Evolutionary conservation across 2,113 vertebrate species (phyloP).

Genomic region (Laticauda laticaudata): DNA sequence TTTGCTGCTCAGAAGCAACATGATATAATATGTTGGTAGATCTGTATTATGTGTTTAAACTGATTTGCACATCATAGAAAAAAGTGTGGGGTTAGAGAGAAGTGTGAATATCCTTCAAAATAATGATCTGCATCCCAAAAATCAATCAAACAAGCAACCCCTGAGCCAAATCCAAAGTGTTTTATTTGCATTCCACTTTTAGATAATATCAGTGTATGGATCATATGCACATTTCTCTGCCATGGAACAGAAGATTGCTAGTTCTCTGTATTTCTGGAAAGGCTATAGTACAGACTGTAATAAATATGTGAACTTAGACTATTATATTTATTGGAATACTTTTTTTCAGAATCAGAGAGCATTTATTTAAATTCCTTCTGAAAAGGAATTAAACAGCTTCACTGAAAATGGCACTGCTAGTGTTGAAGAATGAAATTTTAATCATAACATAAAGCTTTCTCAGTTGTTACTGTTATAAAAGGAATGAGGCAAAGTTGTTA

Average conservation of each 20-base stretch:
- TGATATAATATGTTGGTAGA: not conserved
- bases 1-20: not conserved
- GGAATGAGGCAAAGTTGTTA: constrained; percentile 18
- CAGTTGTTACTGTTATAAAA: not conserved
- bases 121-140: not conserved
- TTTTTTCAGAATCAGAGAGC: constrained; percentile 41
- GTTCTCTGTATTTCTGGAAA: constrained; percentile 16
- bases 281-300: not conserved
- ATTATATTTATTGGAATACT: constrained; percentile 12
- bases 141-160: not conserved
- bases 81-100: not conserved
- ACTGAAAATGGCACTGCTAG: constrained; percentile 38
- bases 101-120: not conserved
- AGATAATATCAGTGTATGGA: not conserved
- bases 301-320: constrained; percentile 27
- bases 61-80: not conserved
- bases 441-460: constrained; percentile 12
- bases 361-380: constrained; percentile 59
- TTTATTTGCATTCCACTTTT: not conserved
- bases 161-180: not conserved
- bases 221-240: not conserved
- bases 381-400: constrained; percentile 55
- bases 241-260: not conserved
- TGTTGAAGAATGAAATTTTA: not conserved
- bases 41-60: not conserved